A percentile compares a stretch with the other conserved stretches of the same genome.
phyloP scores from a whole-genome alignment of 2,888 invertebrate species.

The Terebella lapidaria region DNA sequence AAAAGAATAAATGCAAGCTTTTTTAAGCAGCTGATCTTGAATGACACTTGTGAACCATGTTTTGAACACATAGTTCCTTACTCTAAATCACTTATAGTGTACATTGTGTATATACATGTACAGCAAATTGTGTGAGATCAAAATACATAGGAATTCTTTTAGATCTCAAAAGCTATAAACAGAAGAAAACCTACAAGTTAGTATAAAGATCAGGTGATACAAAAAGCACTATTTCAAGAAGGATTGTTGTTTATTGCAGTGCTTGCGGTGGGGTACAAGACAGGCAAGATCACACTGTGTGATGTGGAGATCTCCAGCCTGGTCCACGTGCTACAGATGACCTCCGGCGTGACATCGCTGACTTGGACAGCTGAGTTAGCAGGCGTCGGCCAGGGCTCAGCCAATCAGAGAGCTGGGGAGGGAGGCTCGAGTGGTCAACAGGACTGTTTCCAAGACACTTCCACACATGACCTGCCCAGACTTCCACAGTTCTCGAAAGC shows the following conservation, averaged over 20 bases:
- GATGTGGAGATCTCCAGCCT: constrained; percentile 82
- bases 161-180: no score
- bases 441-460: constrained; percentile 47
- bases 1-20: no score
- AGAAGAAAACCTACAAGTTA: no score
- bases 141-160: no score
- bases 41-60: no score
- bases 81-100: no score
- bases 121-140: no score
- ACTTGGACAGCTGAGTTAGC: constrained; percentile 62
- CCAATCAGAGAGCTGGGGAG: constrained; percentile 67
- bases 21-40: no score
- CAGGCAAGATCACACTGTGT: constrained; percentile 67
- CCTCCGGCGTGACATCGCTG: constrained; percentile 67
- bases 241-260: constrained; percentile 29
- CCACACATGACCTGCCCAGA: constrained; percentile 56
- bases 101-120: no score
- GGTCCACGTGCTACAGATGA: constrained; percentile 62
- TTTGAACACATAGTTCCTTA: no score
- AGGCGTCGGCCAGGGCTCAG: constrained; percentile 63
- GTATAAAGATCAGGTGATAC: no score
- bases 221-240: no score
- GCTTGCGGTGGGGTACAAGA: constrained; percentile 61
- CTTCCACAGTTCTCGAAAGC: constrained; percentile 48
- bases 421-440: constrained; percentile 3